Base-by-base conservation (phyloP, 2,888 invertebrate species). In the Dioctria linearis region DNA sequence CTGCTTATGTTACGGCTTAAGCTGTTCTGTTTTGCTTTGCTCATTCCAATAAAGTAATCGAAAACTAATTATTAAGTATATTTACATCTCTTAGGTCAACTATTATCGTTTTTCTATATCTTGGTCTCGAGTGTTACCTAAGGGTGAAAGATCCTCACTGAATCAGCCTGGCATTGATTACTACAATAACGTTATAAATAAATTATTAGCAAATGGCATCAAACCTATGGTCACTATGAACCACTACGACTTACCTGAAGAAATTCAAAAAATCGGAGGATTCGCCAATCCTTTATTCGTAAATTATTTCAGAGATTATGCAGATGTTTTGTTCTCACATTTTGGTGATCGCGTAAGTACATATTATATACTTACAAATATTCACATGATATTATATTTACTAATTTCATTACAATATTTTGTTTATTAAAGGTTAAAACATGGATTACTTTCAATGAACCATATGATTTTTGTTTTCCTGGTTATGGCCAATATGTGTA, bases 111-210 rank as follows among this genome's bases (percentile, higher is more conserved):
- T 92, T 84, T 92, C 92, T 3, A 89, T 92, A 81, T 90, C 92
- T 0, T 94, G 94, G 94, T 86, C 92, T 0, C 88, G 94, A 42
- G 88, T 94, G 37, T 85, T 93, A 71, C 92, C 94, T 0, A 90
- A 90, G 42, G 92, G 92, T 54, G 90, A 90, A 71, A 83, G 89
- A 0, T 89, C 91, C 69, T 86, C 88, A n/a, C 86, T 92, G 6
- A 94, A 93, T 85, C 85, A 90, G 83, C 89, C 89, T 1, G 94
- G 93, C 3, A 88, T 93, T n/a, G 86, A 90, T 40, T 93, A 94
- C 86, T 95, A 94, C 87, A 92, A 92, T 83, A 89, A 90, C 82
- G 87, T 93, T 5, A 92, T 94, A 79, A 86, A 93, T 84, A 92
- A 91, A 85, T 89, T 94, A 82, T 82, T 92, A 0, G 90, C 89